Conservation (phyloP, 2,113 vertebrate species). For the Salvelinus alpinus region DNA sequence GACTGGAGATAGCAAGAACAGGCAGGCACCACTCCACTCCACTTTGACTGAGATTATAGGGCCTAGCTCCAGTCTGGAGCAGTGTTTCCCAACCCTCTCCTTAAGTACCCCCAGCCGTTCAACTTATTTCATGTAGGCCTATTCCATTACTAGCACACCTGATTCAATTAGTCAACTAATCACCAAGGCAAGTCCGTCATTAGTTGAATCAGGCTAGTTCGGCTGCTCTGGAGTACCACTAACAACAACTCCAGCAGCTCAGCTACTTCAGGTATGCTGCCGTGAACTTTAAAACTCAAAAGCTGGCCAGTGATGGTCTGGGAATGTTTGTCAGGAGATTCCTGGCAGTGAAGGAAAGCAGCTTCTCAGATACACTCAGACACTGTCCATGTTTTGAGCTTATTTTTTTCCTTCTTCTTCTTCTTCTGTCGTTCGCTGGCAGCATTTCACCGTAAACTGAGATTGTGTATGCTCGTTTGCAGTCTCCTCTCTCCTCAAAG, state of each 20-base stretch:
- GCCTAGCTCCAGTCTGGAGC: too few relatives aligned
- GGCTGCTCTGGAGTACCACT: too few relatives aligned
- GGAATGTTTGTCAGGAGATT: slow-evolving; percentile 43
- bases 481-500: slow-evolving; percentile 6
- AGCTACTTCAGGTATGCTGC: slow-evolving; percentile 6
- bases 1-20: slow-evolving; percentile 24
- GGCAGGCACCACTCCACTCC: slow-evolving; percentile 18
- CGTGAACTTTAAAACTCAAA: neutral
- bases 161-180: too few relatives aligned
- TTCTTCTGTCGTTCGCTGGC: slow-evolving; percentile 32
- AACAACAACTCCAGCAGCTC: neutral
- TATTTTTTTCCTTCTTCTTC: slow-evolving; percentile 12
- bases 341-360: slow-evolving; percentile 42
- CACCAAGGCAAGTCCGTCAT: too few relatives aligned
- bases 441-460: slow-evolving; percentile 46
- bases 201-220: too few relatives aligned
- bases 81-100: too few relatives aligned
- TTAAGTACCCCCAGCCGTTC: too few relatives aligned
- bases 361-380: slow-evolving; percentile 32
- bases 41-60: neutral
- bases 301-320: slow-evolving; percentile 32
- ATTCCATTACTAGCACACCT: too few relatives aligned
- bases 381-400: slow-evolving; percentile 26
- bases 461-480: slow-evolving; percentile 26
- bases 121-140: too few relatives aligned